phyloP scores from a whole-genome alignment of 1,140 invertebrate genomes.

The Elymnias hypermnestra region DNA sequence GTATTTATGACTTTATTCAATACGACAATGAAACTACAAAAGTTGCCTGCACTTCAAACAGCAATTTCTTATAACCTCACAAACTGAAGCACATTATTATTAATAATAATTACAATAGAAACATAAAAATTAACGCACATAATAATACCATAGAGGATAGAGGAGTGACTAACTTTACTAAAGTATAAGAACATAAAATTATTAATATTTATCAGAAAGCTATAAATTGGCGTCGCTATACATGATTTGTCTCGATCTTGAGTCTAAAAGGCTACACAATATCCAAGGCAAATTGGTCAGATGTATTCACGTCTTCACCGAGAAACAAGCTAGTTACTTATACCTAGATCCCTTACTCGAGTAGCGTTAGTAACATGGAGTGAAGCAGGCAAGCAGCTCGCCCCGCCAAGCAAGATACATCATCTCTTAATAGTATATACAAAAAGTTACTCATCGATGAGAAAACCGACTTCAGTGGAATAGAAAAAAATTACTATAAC shows the following conservation, averaged over 20 bases:
- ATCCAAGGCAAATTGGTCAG: constrained; percentile 72
- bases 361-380: constrained; percentile 52
- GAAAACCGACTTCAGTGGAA: constrained; percentile 44
- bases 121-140: constrained; percentile 57
- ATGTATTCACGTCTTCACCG: constrained; percentile 58
- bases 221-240: constrained; percentile 60
- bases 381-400: constrained; percentile 58
- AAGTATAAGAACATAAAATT: constrained; percentile 39
- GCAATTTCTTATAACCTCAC: constrained; percentile 65
- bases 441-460: constrained; percentile 36
- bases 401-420: constrained; percentile 49
- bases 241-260: constrained; percentile 64
- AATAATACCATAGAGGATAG: constrained; percentile 52
- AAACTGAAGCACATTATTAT: constrained; percentile 55
- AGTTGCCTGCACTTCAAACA: constrained; percentile 72
- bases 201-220: constrained; percentile 44
- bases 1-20: constrained; percentile 73
- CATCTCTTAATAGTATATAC: constrained; percentile 59
- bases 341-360: constrained; percentile 52
- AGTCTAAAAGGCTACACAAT: constrained; percentile 67
- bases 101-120: constrained; percentile 58
- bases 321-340: constrained; percentile 64
- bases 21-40: constrained; percentile 76
- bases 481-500: constrained; percentile 44
- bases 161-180: constrained; percentile 49